A percentile compares a stretch with the other conserved stretches of the same genome.
These are phyloP conservation scores for Carassius gibelio DNA, from an alignment of 2,113 vertebrate genomes.

Conservation along the genomic window DNA sequence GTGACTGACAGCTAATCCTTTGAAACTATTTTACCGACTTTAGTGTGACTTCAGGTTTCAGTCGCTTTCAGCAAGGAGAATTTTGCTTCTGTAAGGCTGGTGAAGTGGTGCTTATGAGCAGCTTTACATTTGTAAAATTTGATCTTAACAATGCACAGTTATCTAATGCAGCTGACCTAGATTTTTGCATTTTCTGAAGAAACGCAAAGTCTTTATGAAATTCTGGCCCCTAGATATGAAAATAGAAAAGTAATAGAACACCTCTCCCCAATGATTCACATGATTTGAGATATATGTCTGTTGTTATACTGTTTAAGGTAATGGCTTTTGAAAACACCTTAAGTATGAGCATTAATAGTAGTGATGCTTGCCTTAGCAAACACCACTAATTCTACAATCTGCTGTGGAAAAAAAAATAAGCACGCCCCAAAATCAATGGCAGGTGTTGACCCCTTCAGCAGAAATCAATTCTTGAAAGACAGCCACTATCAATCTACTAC, in stretches of 20 bases:
- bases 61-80: not conserved
- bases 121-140: not conserved
- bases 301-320: not conserved
- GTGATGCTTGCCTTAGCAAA: not conserved
- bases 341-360: not conserved
- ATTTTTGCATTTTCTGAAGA: not conserved
- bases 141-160: not conserved
- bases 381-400: not conserved
- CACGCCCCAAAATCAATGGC: not conserved
- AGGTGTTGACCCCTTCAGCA: constrained; percentile 19
- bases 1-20: not conserved
- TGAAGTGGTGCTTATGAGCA: not conserved
- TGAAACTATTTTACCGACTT: not conserved
- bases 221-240: not conserved
- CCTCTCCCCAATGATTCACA: not conserved
- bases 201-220: not conserved
- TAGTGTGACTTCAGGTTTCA: not conserved
- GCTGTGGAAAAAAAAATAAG: not conserved
- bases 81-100: not conserved
- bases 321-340: not conserved
- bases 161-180: not conserved
- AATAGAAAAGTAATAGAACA: not conserved
- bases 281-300: not conserved
- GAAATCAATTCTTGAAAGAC: constrained; percentile 16
- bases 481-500: constrained; percentile 9